phyloP scores from a whole-genome alignment of 1,140 invertebrate genomes.

The Leptinotarsa lineolata region DNA sequence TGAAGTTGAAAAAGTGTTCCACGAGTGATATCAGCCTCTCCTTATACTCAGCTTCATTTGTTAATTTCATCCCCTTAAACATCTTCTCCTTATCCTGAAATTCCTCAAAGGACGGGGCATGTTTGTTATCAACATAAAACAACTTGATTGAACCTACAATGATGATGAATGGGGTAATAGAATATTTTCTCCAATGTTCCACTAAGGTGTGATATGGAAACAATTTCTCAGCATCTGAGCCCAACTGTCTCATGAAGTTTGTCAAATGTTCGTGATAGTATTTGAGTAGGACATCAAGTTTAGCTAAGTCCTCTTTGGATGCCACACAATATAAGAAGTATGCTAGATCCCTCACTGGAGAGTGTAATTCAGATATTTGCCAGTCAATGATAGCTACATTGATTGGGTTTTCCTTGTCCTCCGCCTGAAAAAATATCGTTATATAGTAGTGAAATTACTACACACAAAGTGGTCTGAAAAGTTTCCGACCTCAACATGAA shows the following conservation, averaged over 20 bases:
- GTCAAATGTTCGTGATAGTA: constrained; percentile 5
- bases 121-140: neutral
- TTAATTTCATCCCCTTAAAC: neutral
- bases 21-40: constrained; percentile 11
- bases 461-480: too few species aligned
- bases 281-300: neutral
- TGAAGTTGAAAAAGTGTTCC: neutral
- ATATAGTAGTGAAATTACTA: neutral
- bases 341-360: constrained; percentile 62
- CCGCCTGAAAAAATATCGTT: constrained; percentile 23
- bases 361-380: constrained; percentile 61
- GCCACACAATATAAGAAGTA: constrained; percentile 63
- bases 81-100: neutral
- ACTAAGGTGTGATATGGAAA: constrained; percentile 18
- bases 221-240: neutral
- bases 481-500: too few species aligned
- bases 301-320: constrained; percentile 53
- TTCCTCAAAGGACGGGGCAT: neutral
- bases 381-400: constrained; percentile 57
- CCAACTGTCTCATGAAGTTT: neutral
- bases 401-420: constrained; percentile 8
- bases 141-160: neutral
- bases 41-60: neutral
- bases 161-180: neutral
- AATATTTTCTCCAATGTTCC: constrained; percentile 33